Percentiles rank a stretch among this genome's conserved stretches.
Conservation (phyloP, 2,888 invertebrate genomes). For the Ceriagrion tenellum region DNA sequence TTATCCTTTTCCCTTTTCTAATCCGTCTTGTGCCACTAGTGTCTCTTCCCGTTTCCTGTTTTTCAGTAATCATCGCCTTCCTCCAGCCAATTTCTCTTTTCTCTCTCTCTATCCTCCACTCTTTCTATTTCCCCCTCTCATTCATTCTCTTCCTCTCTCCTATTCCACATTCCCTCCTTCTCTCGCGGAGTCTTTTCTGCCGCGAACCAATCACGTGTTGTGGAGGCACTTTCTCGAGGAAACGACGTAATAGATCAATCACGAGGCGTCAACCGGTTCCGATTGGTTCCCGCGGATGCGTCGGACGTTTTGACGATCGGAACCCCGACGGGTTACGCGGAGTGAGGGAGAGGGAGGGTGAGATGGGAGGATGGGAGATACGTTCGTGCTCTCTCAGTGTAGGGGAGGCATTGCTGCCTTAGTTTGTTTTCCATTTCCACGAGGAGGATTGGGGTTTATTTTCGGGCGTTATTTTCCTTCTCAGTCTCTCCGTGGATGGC, state of each 20-base stretch:
- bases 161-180: background rate
- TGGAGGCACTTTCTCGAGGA: slow-evolving; percentile 58
- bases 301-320: background rate
- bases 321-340: background rate
- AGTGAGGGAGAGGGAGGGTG: slow-evolving; percentile 4
- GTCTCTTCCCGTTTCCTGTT: background rate
- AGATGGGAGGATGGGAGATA: background rate
- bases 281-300: slow-evolving; percentile 53
- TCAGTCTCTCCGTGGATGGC: background rate
- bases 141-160: background rate
- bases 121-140: background rate
- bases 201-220: slow-evolving; percentile 42
- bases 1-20: too few relatives aligned
- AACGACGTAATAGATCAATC: slow-evolving; percentile 66
- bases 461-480: background rate
- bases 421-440: slow-evolving; percentile 38
- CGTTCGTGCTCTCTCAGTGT: background rate
- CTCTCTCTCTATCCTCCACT: background rate
- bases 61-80: background rate
- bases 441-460: background rate
- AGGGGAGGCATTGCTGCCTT: background rate
- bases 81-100: too few relatives aligned
- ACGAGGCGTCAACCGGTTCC: slow-evolving; percentile 66
- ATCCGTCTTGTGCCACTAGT: too few relatives aligned
- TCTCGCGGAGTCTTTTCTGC: background rate